Evolutionary conservation across 2,888 invertebrate genomes (phyloP), one percentile per base, ranked within the genome.

Genomic region (Drosophila hamatofila): DNA sequence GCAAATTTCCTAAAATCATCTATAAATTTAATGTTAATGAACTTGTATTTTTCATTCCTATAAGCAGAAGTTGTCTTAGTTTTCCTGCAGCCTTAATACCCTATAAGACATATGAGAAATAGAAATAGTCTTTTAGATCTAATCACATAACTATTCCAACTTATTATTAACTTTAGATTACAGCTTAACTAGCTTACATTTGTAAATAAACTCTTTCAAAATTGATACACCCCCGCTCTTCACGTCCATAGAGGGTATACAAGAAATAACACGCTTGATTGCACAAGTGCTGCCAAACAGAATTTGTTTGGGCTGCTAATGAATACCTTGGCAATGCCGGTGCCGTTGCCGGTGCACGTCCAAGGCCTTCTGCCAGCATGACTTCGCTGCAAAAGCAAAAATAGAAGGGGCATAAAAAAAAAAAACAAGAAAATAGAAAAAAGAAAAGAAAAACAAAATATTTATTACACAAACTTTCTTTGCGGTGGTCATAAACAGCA

Each of bases 221-320:
- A 21, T 9, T 9, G 2, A 18, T 18, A 18, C n/a, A 18, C 39
- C 11, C 54, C 0, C 1, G 2, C n/a, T n/a, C 1, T 11, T 12
- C n/a, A 16, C 39, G 27, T 8, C 3, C 3, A 1, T 62, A 25
- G 21, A 62, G 44, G 56, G 65, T 59, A 70, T 49, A 46, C 42
- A 27, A 59, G 48, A 49, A 23, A 25, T 35, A 11, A n/a, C 44
- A 59, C 35, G 57, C 62, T 59, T 73, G 74, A 75, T 73, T 70
- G 75, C 71, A 72, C 71, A 75, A 81, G 80, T 75, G 68, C 60
- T 68, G n/a, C n/a, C 27, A 46, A 54, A 42, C 27, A 46, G 52
- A 68, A 65, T 55, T 56, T 81, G 64, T 81, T 83, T 83, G 63
- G 59, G 59, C 64, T 61, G 69, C 65, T 83, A 86, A 86, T 77